Percentiles rank a stretch among this genome's conserved stretches.
phyloP scores from a whole-genome alignment of 2,888 invertebrate genomes.

The Eustalomyia histrio region DNA sequence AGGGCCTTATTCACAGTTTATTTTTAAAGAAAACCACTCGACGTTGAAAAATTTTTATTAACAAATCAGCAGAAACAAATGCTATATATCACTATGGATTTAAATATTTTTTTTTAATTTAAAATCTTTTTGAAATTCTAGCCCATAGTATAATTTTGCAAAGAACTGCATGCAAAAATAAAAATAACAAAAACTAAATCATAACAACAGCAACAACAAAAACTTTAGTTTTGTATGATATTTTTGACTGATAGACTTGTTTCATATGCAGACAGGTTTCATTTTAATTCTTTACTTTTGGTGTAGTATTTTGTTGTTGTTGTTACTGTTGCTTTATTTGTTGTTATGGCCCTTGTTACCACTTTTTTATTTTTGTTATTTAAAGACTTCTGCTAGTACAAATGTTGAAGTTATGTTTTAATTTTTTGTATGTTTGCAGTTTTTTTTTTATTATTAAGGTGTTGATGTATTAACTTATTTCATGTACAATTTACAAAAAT shows the following conservation, averaged over 20 bases:
- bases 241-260: constrained; percentile 78
- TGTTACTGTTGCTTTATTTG: constrained; percentile 25
- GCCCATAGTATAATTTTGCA: background rate
- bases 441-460: constrained; percentile 51
- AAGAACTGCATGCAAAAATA: constrained; percentile 14
- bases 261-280: constrained; percentile 74
- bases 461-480: constrained; percentile 63
- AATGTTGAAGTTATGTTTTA: constrained; percentile 30
- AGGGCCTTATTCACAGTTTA: too few species aligned
- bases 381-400: constrained; percentile 24
- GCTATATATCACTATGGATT: too few species aligned
- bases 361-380: constrained; percentile 27
- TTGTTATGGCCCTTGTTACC: constrained; percentile 6
- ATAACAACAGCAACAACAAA: constrained; percentile 38
- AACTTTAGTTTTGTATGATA: constrained; percentile 60
- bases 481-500: constrained; percentile 33
- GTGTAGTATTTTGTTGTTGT: constrained; percentile 25
- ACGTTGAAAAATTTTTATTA: too few species aligned
- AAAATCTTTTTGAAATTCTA: too few species aligned
- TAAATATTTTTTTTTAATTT: too few species aligned
- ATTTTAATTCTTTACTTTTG: constrained; percentile 62
- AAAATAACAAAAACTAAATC: constrained; percentile 45
- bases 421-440: background rate
- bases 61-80: too few species aligned
- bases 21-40: too few species aligned